These are phyloP conservation scores for Cantharis rustica DNA, from an alignment of 2,888 invertebrate species.

Conservation along the genomic window DNA sequence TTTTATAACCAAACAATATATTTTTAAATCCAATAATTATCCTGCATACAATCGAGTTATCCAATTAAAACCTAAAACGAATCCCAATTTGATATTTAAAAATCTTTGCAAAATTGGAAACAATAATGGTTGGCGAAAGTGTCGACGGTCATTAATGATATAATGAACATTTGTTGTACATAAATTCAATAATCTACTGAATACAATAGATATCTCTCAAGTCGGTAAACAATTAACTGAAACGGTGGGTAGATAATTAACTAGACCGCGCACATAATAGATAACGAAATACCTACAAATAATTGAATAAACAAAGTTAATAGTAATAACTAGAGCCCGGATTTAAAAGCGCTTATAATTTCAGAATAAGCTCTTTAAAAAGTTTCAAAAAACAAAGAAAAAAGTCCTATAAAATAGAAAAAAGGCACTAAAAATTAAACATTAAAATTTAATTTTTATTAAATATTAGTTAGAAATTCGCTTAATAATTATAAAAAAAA, in stretches of 20 bases:
- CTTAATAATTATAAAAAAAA: too few relatives aligned
- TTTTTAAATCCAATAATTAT: neutral
- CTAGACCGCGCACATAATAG: neutral
- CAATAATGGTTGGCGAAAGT: neutral
- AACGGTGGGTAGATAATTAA: neutral
- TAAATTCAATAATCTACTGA: neutral
- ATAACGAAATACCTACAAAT: neutral
- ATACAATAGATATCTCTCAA: neutral
- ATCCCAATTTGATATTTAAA: neutral
- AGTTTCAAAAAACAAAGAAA: too few relatives aligned
- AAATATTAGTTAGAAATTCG: too few relatives aligned
- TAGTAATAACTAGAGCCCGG: too few relatives aligned
- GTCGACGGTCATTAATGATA: neutral
- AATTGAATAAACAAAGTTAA: neutral
- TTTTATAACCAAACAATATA: neutral
- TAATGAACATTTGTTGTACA: neutral
- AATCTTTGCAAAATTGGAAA: neutral
- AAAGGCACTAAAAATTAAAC: too few relatives aligned
- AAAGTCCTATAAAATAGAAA: too few relatives aligned
- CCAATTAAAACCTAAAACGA: neutral
- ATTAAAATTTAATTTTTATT: too few relatives aligned
- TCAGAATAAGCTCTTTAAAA: too few relatives aligned
- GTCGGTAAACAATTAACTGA: neutral
- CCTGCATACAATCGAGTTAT: neutral
- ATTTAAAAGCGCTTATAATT: too few relatives aligned